Evolutionary conservation across 2,113 vertebrate species (phyloP).

Genomic region (Thinocorus orbignyianus): DNA sequence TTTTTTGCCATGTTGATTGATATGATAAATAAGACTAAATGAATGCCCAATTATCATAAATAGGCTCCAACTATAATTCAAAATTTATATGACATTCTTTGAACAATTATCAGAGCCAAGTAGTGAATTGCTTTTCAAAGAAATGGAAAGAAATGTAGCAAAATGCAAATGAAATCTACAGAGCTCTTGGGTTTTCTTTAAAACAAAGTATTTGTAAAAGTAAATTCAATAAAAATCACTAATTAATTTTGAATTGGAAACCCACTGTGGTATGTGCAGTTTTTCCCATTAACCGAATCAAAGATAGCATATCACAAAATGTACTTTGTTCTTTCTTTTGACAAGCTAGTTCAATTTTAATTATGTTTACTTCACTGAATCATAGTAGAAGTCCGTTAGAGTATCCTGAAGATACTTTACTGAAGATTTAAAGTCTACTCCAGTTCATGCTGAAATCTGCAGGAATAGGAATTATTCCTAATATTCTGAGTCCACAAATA

Average conservation of each 20-base stretch:
- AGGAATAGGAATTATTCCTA: background rate
- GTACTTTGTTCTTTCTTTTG: background rate
- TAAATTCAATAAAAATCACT: background rate
- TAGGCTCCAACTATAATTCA: background rate
- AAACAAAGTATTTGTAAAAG: slow-evolving; percentile 20
- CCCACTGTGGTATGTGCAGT: background rate
- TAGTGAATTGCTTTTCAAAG: background rate
- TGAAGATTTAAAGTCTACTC: background rate
- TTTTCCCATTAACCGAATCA: background rate
- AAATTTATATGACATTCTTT: background rate
- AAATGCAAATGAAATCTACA: background rate
- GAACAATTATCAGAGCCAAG: slow-evolving; percentile 25
- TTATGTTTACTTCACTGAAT: background rate
- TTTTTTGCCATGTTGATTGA: background rate
- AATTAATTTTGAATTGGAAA: background rate
- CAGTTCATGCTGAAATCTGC: background rate
- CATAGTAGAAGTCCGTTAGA: background rate
- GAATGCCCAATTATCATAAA: background rate
- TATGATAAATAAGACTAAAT: background rate
- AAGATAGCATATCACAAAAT: background rate
- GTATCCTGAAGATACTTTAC: background rate
- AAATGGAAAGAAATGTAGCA: background rate
- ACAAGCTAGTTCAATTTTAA: background rate
- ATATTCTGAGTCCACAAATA: background rate
- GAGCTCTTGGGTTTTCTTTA: slow-evolving; percentile 11